These are phyloP conservation scores for Butorides virescens DNA, from an alignment of 2,113 vertebrate species.

Conservation along the genomic window DNA sequence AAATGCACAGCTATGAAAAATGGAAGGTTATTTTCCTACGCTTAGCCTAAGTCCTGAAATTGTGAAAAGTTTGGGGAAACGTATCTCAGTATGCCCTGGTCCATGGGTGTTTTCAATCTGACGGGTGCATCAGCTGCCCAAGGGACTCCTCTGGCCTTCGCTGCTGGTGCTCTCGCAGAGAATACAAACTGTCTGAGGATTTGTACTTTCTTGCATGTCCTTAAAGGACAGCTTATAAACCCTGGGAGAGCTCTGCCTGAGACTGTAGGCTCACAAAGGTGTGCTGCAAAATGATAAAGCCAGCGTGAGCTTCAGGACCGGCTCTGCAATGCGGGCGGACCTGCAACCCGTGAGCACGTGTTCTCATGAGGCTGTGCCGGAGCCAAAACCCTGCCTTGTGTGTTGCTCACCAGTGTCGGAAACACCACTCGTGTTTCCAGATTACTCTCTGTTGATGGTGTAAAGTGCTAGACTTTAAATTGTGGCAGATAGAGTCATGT, in stretches of 20 bases:
- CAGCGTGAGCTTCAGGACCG: neutral
- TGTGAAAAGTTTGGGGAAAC: neutral
- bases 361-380: neutral
- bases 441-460: neutral
- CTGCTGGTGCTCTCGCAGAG: neutral
- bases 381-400: neutral
- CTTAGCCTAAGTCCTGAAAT: accelerated
- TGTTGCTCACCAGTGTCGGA: neutral
- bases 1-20: neutral
- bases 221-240: neutral
- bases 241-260: neutral
- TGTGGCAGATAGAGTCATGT: accelerated
- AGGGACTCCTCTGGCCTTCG: neutral
- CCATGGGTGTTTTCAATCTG: accelerated
- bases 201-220: neutral
- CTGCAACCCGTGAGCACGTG: neutral
- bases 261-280: neutral
- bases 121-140: neutral
- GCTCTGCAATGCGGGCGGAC: neutral
- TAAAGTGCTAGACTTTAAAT: neutral
- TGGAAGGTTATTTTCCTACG: neutral
- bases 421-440: neutral
- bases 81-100: neutral
- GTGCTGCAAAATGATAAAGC: neutral
- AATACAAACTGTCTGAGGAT: neutral